Evolutionary conservation across 2,888 invertebrate genomes (phyloP), one percentile per base, ranked within the genome.

Genomic region (Anticlea derivata): DNA sequence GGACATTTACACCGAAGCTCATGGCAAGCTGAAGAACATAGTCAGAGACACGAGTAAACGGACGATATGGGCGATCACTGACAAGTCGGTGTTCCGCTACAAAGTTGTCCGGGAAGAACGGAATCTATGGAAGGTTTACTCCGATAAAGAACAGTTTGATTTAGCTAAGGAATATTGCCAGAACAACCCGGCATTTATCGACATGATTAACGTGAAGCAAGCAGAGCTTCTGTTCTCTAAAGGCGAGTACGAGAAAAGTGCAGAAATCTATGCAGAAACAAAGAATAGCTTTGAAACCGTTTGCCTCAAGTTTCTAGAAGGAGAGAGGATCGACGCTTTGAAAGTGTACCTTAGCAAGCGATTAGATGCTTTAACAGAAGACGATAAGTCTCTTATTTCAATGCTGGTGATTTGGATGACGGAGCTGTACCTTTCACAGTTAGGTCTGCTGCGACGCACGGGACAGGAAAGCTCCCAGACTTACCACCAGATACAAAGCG

Each of bases 331-430:
- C 51, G 95, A 95, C 61, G 97, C 99, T 0, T 84, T 99, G 39
- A 97, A 98, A 84, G 93, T 95, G 7, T 98, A 97, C 74, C 89
- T 99, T n/a, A 92, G 93, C 45, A 95, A 93, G 79, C 97, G 98
- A 80, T 83, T 99, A 41, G 94, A 95, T 12, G 92, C 93, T 20
- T 78, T 97, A 7, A 92, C 92, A 23, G 83, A 92, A 1, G 93
- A 94, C 65, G 97, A 98, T 61, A 95, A 95, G 71, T 96, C 98
- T 0, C 96, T 98, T 70, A 94, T 96, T 38, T 97, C 98, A 0
- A 96, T 98, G 94, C 92, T 99, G 26, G 96, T 98, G 0, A 93
- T 98, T 45, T 99, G 99, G 99, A 92, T 99, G 63, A 94, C 97
- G 0, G 99, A 99, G 81, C 88, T 99, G 22, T 98, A 96, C 79